Conservation (phyloP, 2,888 invertebrate species). For the Drosophila niveifrons region DNA sequence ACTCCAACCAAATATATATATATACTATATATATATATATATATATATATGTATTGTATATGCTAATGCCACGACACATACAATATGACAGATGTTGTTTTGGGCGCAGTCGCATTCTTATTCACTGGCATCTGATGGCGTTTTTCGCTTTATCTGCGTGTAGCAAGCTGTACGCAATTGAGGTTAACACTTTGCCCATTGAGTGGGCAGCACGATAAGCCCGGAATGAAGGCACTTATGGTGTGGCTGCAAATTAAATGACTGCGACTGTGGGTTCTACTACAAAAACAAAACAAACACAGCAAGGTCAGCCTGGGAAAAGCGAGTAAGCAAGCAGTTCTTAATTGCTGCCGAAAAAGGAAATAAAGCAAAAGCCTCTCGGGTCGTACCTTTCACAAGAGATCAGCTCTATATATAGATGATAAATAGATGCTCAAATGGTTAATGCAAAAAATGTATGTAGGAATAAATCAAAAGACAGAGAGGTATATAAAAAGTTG, state of each 20-base stretch:
- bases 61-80: constrained; percentile 9
- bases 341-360: too few species aligned
- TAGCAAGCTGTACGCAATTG: constrained; percentile 71
- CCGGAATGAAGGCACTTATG: neutral
- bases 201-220: constrained; percentile 50
- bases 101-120: constrained; percentile 55
- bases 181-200: constrained; percentile 70
- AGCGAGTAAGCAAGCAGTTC: too few species aligned
- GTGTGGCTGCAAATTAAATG: constrained; percentile 10
- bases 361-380: too few species aligned
- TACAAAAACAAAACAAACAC: too few species aligned
- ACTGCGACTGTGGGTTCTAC: too few species aligned
- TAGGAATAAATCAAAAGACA: too few species aligned
- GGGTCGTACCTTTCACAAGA: too few species aligned
- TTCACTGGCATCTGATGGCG: constrained; percentile 44
- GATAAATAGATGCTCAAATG: too few species aligned
- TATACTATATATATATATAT: constrained; percentile 9
- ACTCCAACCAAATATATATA: constrained; percentile 9
- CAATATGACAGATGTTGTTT: constrained; percentile 54
- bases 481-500: too few species aligned
- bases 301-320: too few species aligned
- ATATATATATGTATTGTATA: neutral
- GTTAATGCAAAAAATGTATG: too few species aligned
- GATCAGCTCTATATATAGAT: too few species aligned
- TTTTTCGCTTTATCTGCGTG: constrained; percentile 70